These are phyloP conservation scores for Papilio aristodemus DNA, from an alignment of 1,140 invertebrate genomes.

Conservation along the genomic window DNA sequence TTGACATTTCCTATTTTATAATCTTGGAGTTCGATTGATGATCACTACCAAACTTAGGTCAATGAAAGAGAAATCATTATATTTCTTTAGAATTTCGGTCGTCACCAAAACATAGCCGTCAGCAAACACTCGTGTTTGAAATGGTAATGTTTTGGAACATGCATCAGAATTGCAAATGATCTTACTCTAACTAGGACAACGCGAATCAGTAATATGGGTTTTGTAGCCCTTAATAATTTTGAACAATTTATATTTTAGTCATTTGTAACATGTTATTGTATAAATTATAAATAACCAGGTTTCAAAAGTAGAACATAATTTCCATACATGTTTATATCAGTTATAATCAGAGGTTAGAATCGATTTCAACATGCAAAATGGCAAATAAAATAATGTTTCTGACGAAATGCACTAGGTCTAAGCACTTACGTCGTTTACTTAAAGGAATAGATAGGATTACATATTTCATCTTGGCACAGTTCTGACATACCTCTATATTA, in stretches of 20 bases:
- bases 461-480: neutral
- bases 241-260: neutral
- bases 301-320: constrained; percentile 7
- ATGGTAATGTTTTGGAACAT: constrained; percentile 17
- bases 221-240: neutral
- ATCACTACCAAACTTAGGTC: neutral
- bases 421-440: too few species aligned
- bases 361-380: neutral
- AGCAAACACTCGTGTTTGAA: constrained; percentile 5
- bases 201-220: constrained; percentile 20
- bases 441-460: neutral
- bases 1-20: too few species aligned
- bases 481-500: neutral
- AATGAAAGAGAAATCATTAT: neutral
- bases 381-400: neutral
- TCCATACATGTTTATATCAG: constrained; percentile 14
- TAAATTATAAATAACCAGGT: neutral
- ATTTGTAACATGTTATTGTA: neutral
- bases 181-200: neutral
- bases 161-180: constrained; percentile 19
- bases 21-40: neutral
- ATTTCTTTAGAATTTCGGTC: neutral
- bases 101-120: neutral
- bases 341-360: neutral
- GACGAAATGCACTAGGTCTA: neutral